These are phyloP conservation scores for Mesocentrotus franciscanus DNA, from an alignment of 53 echinoderm and acorn worm genomes.

Conservation along the genomic window DNA sequence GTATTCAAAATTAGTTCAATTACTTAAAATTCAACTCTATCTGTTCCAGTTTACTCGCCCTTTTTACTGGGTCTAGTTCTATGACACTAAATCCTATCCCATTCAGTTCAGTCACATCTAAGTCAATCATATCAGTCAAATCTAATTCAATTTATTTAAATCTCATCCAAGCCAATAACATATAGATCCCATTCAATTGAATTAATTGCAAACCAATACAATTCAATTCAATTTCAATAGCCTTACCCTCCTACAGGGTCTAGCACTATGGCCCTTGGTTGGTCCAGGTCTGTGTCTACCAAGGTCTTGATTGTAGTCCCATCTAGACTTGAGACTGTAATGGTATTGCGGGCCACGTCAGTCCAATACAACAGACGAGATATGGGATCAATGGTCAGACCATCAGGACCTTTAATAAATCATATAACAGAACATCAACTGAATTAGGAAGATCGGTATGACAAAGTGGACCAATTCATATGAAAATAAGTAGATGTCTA, in stretches of 20 bases:
- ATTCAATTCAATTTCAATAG: neutral
- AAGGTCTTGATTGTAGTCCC: constrained; percentile 80
- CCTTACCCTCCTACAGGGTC: constrained; percentile 92
- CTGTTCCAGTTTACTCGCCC: too few species aligned
- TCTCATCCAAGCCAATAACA: too few species aligned
- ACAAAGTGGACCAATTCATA: neutral
- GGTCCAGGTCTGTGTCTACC: constrained; percentile 76
- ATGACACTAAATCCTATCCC: too few species aligned
- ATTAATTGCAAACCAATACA: neutral
- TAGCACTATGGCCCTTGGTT: constrained; percentile 84
- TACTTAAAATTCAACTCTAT: too few species aligned
- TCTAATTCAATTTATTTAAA: too few species aligned
- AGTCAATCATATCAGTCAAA: too few species aligned
- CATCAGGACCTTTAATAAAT: constrained; percentile 74
- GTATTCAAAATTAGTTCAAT: too few species aligned
- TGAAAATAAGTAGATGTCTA: neutral
- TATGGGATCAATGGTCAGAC: constrained; percentile 82
- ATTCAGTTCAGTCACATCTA: too few species aligned
- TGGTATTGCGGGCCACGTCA: constrained; percentile 75
- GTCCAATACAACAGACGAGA: constrained; percentile 90
- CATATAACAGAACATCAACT: neutral
- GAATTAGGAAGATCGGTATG: neutral
- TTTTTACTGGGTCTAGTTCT: too few species aligned
- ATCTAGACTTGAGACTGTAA: constrained; percentile 84
- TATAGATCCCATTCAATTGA: too few species aligned